Percentiles rank a stretch among this genome's conserved stretches.
Evolutionary conservation across 2,888 invertebrate species (phyloP).

Genomic region (Sminthurinus aureus): DNA sequence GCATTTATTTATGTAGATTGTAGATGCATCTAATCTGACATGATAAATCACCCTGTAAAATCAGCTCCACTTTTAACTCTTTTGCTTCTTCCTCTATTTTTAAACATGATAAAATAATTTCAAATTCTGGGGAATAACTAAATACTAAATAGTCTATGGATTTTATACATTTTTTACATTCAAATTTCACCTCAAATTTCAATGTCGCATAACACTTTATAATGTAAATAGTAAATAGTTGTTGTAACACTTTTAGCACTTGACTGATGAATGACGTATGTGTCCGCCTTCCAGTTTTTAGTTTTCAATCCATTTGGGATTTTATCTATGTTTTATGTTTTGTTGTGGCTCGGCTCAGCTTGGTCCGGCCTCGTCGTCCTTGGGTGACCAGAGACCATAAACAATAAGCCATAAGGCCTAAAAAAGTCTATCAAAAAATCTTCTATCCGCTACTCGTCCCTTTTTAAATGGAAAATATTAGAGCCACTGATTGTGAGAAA

Average conservation of each 20-base stretch:
- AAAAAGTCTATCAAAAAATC: constrained; percentile 20
- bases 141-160: too few species aligned
- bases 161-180: too few species aligned
- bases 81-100: neutral
- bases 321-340: neutral
- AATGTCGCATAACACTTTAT: too few species aligned
- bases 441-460: neutral
- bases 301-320: neutral
- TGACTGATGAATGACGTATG: too few species aligned
- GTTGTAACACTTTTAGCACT: too few species aligned
- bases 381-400: neutral
- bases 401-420: constrained; percentile 20
- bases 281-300: neutral
- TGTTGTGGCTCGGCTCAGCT: neutral
- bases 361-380: neutral
- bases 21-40: too few species aligned
- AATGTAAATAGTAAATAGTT: too few species aligned
- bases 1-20: too few species aligned
- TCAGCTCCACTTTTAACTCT: neutral
- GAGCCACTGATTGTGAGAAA: too few species aligned
- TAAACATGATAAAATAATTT: too few species aligned
- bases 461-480: neutral
- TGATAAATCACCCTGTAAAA: neutral
- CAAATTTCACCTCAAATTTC: too few species aligned
- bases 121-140: too few species aligned